These are phyloP conservation scores for Leuciscus waleckii DNA, from an alignment of 2,797 vertebrate genomes.

Conservation along the genomic window DNA sequence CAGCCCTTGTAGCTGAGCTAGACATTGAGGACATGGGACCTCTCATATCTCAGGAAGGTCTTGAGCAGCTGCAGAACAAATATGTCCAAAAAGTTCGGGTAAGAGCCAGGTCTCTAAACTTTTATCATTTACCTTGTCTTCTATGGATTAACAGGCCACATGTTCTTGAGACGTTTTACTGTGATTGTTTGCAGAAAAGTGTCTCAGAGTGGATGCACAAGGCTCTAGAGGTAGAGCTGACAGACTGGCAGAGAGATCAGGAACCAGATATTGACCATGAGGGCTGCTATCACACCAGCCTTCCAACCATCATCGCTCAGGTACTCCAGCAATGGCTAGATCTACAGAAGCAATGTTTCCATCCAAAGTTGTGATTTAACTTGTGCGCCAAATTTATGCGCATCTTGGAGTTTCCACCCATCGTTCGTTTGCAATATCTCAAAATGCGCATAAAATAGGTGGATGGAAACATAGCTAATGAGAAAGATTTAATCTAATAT, in stretches of 20 bases:
- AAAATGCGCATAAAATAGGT: not conserved
- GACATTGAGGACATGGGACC: conserved; percentile 82
- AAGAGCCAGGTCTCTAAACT: conserved; percentile 44
- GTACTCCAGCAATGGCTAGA: conserved; percentile 67
- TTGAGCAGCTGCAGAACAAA: conserved; percentile 88
- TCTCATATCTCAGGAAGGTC: conserved; percentile 83
- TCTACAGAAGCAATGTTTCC: not conserved
- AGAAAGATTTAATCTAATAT: not conserved
- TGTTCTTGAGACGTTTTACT: conserved; percentile 5
- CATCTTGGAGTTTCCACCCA: no score
- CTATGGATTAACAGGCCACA: not conserved
- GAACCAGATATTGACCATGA: conserved; percentile 91
- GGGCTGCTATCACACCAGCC: conserved; percentile 90
- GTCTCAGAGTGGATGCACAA: conserved; percentile 96
- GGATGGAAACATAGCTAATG: not conserved
- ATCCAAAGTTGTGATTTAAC: not conserved
- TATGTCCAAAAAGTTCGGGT: conserved; percentile 90
- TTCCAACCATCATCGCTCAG: conserved; percentile 92
- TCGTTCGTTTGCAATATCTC: not conserved
- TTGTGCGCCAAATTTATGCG: not conserved
- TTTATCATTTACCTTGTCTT: not conserved
- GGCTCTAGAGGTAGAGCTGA: conserved; percentile 90
- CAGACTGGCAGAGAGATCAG: conserved; percentile 91
- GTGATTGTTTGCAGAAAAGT: conserved; percentile 76
- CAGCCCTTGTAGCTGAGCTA: conserved; percentile 85